Evolutionary conservation across 2,113 vertebrate genomes (phyloP).

Genomic region (Eurystomus gularis): DNA sequence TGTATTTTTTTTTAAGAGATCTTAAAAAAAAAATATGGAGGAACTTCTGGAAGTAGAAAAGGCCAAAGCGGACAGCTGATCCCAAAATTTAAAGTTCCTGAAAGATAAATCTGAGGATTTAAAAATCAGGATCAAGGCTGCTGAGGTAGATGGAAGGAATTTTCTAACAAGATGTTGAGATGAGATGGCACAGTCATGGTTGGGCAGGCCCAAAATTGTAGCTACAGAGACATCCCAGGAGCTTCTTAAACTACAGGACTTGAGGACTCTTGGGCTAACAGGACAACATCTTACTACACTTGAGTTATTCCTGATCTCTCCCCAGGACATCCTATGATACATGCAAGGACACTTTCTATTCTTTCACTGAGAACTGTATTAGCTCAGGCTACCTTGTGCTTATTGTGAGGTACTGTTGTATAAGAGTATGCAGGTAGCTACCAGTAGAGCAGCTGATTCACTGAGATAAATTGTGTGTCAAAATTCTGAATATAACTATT

Average conservation of each 20-base stretch:
- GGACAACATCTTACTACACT: not conserved
- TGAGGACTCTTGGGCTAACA: not conserved
- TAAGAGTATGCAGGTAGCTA: not conserved
- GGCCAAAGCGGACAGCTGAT: slow-evolving; percentile 44
- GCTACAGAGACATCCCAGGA: not conserved
- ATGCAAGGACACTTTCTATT: not conserved
- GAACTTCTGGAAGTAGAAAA: slow-evolving; percentile 53
- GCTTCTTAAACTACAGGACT: not conserved
- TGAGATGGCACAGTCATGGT: accelerated
- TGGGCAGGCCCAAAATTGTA: not conserved
- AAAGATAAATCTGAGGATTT: slow-evolving; percentile 77
- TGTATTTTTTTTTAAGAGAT: slow-evolving; percentile 75
- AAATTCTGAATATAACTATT: not conserved
- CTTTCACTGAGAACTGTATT: not conserved
- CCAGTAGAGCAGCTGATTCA: not conserved
- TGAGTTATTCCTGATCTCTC: not conserved
- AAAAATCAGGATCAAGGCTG: slow-evolving; percentile 48
- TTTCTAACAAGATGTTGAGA: not conserved
- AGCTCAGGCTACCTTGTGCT: not conserved
- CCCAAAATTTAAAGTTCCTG: slow-evolving; percentile 79
- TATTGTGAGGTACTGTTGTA: not conserved
- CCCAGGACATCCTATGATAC: not conserved
- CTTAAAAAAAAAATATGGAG: slow-evolving; percentile 64
- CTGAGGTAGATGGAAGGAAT: slow-evolving; percentile 73
- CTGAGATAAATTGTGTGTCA: not conserved